Base-by-base conservation (phyloP, 2,888 invertebrate species). In the Melieria omissa region DNA sequence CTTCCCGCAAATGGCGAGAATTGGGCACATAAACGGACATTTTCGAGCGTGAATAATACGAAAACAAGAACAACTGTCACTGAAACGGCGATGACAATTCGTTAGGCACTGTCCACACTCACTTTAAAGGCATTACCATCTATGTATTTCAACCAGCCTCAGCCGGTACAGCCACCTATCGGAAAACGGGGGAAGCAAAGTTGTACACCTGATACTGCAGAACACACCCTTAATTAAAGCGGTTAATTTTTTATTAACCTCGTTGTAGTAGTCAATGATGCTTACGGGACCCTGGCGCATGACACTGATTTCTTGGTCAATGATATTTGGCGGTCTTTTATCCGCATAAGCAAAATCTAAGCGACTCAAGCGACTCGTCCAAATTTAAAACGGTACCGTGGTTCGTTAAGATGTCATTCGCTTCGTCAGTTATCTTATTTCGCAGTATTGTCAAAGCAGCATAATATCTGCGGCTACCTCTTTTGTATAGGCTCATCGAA, bases 271-370 rank as follows among this genome's bases (percentile, higher is more conserved):
- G 1, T 41, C 45, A 41, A 65, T 54, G 14, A 65, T 60, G 5
- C 54, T 45, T 41, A 65, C 5, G 9, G n/a, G 46, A 44, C 73
- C 72, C 61, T 75, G 72, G 60, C 67, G 55, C 67, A 74, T 61
- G 41, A 75, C 46, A 46, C 71, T 70, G 5, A 75, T 12, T 63
- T 75, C 70, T 9, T 73, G 73, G 47, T 75, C 73, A 45, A 73
- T 73, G 12, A 74, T 58, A 42, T 75, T 74, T 9, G 64, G 10
- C 5, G 73, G 70, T 4, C 71, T 62, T 52, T 73, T 76, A 41
- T 74, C 73, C 3, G 73, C 63, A 47, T 69, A 75, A 0, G 71
- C 61, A 14, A 76, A 74, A 63, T 74, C 71, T 29, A 75, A 47
- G 7, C 73, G 41, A 6, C 57, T 52, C 4, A 76, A 3, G 69